Conservation (phyloP, 2,113 vertebrate species). For the Fulmarus glacialis region DNA sequence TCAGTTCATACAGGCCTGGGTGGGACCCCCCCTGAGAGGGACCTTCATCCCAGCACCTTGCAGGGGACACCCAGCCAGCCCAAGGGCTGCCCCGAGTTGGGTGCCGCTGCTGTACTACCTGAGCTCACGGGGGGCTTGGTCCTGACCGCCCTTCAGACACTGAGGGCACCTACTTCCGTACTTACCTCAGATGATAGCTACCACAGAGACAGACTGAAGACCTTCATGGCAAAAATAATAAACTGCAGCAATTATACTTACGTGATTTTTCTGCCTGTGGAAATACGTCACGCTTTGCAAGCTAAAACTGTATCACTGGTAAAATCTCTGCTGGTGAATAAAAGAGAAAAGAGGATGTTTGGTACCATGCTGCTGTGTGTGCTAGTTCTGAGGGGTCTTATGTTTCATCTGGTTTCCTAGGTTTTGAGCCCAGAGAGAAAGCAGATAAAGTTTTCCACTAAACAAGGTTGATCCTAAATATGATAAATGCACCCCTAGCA, state of each 20-base stretch:
- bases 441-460: background rate
- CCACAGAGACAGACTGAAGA: background rate
- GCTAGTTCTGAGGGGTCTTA: background rate
- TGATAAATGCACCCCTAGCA: background rate
- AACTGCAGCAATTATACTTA: background rate
- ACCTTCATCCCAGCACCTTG: background rate
- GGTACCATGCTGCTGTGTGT: background rate
- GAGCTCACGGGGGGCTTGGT: fast-evolving
- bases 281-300: background rate
- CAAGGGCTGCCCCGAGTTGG: background rate
- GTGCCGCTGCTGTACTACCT: background rate
- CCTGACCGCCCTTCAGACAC: background rate
- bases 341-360: background rate
- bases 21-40: fast-evolving
- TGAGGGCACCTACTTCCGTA: too few species aligned
- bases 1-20: background rate
- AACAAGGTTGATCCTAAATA: background rate
- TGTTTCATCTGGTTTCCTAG: background rate
- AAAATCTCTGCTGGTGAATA: background rate
- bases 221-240: background rate
- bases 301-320: background rate
- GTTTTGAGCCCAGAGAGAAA: background rate
- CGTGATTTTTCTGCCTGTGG: background rate
- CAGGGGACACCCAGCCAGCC: fast-evolving
- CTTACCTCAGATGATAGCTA: background rate